Conservation (phyloP, 2,113 vertebrate genomes). For the Hystrix cristata region DNA sequence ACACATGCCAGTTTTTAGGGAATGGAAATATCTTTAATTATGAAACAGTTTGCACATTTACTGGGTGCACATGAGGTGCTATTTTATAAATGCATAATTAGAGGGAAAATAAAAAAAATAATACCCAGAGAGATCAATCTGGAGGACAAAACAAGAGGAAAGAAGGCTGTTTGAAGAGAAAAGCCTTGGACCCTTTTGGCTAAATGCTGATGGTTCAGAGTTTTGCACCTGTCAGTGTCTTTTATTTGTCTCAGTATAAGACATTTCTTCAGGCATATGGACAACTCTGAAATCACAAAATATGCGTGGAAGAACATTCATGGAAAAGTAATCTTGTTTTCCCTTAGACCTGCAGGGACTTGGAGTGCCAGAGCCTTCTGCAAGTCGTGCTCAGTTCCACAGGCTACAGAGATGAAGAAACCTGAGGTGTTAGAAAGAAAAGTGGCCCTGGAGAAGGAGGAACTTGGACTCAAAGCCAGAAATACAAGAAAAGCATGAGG, state of each 20-base stretch:
- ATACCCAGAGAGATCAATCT: neutral
- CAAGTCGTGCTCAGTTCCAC: neutral
- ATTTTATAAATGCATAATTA: conserved; percentile 71
- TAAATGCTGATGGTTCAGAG: conserved; percentile 43
- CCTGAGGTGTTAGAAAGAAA: neutral
- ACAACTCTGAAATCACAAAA: conserved; percentile 67
- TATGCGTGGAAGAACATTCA: conserved; percentile 20
- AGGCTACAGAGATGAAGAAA: conserved; percentile 3
- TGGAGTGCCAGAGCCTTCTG: neutral
- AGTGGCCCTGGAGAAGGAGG: neutral
- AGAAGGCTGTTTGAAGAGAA: neutral
- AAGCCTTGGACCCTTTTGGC: neutral
- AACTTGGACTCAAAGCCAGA: neutral
- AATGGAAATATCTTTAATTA: conserved; percentile 64
- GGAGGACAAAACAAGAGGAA: neutral
- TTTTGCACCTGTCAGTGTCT: conserved; percentile 54
- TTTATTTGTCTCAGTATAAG: conserved; percentile 45
- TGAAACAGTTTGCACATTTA: conserved; percentile 65
- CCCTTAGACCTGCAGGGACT: neutral
- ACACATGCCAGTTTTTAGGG: conserved; percentile 32
- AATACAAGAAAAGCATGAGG: neutral
- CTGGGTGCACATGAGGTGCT: neutral
- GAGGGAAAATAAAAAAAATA: conserved; percentile 27
- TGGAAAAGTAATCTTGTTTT: conserved; percentile 60
- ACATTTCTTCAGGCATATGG: conserved; percentile 50